Base-by-base conservation (phyloP, 2,797 vertebrate species). In the Typhlichthys eigenmanni region DNA sequence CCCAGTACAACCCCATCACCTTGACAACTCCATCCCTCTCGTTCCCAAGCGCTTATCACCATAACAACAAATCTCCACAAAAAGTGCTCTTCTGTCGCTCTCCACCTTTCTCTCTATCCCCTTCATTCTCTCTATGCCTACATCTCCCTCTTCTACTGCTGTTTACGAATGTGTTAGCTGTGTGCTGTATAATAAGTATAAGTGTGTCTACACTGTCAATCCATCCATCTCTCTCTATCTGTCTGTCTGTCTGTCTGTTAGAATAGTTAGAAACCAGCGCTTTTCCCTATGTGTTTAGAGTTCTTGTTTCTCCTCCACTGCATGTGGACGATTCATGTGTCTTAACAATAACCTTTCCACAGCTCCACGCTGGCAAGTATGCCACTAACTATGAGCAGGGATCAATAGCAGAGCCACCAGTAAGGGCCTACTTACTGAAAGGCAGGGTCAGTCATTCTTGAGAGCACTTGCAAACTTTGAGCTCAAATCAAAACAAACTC, bases 21-120 rank as follows among this genome's bases (percentile, higher is more conserved):
- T 78, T 91, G 89, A 90, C 88, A 90, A 90, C 86, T 86, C 80
- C 81, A 84, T 85, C 78, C 71, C 70, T 83, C 77, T 69, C 75
- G 78, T 80, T 88, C 76, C 79, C 62, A 71, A 66, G 75, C 80
- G 76, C 86, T 87, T 88, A 88, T 89, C 87, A 85, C 86, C 85
- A 88, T 90, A 90, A 90, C 86, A 88, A 89, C 86, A 89, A 82
- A 89, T 90, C 80, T 88, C 85, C 72, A 76, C 83, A 86, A 86
- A 88, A 57, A 32, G 29, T 46, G 46, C n/a, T 58, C 53, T 51
- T 54, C 51, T 64, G 60, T 65, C 13, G 48, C 47, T 29, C 54
- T 78, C 62, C 71, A 66, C 78, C 80, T 56, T 58, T 65, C 24
- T 61, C 16, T 55, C 47, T 46, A 47, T 78, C 62, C 71, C 68